Percentiles rank a stretch among this genome's conserved stretches.
Conservation (phyloP, 2,888 invertebrate species). For the Euplexia lucipara region DNA sequence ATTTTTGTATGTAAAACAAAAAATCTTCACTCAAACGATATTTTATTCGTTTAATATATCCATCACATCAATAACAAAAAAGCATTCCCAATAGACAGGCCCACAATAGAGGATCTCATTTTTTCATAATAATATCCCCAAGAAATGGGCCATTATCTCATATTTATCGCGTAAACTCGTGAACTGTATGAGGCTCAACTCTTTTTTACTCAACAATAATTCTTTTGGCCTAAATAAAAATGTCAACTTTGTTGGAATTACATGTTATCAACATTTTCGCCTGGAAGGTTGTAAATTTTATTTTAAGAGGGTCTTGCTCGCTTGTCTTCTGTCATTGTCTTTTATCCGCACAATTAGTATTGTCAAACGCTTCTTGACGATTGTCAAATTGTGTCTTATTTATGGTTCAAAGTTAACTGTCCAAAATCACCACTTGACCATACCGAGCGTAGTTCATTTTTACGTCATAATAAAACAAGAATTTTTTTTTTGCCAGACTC, state of each 20-base stretch:
- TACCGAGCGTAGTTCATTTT: not conserved
- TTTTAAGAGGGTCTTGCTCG: not conserved
- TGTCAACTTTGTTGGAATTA: constrained; percentile 65
- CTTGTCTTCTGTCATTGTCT: not conserved
- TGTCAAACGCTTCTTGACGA: too few species aligned
- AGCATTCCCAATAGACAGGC: constrained; percentile 65
- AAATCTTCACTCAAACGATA: constrained; percentile 16
- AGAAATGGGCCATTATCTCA: constrained; percentile 83
- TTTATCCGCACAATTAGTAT: not conserved
- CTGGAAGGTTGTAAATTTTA: constrained; percentile 17
- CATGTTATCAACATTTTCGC: constrained; percentile 49
- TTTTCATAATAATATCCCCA: constrained; percentile 80
- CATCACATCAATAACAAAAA: constrained; percentile 61
- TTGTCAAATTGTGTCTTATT: too few species aligned
- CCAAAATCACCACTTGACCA: not conserved
- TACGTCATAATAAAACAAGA: too few species aligned
- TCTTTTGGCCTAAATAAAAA: constrained; percentile 69
- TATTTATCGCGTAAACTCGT: constrained; percentile 81
- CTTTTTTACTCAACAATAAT: constrained; percentile 75
- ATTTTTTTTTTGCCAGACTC: too few species aligned
- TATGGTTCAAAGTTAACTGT: not conserved
- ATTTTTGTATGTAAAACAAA: constrained; percentile 20
- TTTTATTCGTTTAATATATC: constrained; percentile 50
- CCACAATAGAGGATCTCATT: constrained; percentile 74
- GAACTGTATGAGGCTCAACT: constrained; percentile 74